phyloP scores from a whole-genome alignment of 2,888 invertebrate genomes.

The Embidobia sp. region DNA sequence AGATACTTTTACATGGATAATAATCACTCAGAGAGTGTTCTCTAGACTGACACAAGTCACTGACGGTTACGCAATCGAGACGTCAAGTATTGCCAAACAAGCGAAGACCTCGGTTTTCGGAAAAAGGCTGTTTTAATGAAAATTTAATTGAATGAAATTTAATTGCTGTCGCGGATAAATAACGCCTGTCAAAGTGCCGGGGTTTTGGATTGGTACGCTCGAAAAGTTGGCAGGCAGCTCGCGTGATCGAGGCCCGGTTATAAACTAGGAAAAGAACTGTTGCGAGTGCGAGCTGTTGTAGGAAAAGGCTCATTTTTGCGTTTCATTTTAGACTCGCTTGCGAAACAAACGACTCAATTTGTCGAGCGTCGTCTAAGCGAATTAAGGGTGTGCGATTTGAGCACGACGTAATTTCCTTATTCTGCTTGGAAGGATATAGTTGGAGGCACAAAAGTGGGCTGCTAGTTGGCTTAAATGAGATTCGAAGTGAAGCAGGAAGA shows the following conservation, averaged over 20 bases:
- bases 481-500: constrained; percentile 16
- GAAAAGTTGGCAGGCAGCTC: constrained; percentile 34
- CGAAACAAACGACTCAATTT: constrained; percentile 53
- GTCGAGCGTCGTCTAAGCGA: constrained; percentile 12
- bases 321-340: constrained; percentile 23
- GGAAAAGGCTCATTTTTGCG: constrained; percentile 24
- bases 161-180: too few species aligned
- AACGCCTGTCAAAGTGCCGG: not conserved
- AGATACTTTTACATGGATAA: too few species aligned
- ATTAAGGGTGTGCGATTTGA: constrained; percentile 14
- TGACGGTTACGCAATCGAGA: too few species aligned
- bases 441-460: not conserved
- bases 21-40: too few species aligned
- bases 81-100: too few species aligned
- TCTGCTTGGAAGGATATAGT: not conserved
- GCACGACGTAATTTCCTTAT: constrained; percentile 10
- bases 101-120: too few species aligned
- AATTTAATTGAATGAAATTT: too few species aligned
- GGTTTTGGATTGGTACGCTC: constrained; percentile 23
- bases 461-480: constrained; percentile 14
- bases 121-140: too few species aligned
- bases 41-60: too few species aligned
- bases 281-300: constrained; percentile 3
- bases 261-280: constrained; percentile 23
- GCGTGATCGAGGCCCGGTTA: constrained; percentile 35